Evolutionary conservation across 2,888 invertebrate genomes (phyloP).

Genomic region (Furcula furcula): DNA sequence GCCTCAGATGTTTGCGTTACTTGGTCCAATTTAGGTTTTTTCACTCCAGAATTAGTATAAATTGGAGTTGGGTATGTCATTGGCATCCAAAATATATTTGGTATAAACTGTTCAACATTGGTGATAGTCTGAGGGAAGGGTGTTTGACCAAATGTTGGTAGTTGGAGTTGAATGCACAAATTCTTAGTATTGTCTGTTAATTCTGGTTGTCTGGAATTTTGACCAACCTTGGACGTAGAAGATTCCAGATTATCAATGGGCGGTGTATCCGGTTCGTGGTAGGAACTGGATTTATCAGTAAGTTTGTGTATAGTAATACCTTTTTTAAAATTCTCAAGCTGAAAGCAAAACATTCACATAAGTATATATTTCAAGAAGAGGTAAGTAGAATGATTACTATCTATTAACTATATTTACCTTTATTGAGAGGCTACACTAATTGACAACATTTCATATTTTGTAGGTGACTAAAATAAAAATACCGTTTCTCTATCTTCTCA

Average conservation of each 20-base stretch:
- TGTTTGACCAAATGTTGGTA: slow-evolving; percentile 35
- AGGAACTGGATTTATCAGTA: slow-evolving; percentile 27
- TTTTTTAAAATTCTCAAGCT: no score
- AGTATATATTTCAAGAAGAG: no score
- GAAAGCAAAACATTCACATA: no score
- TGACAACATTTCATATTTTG: no score
- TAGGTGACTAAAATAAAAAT: no score
- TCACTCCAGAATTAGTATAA: slow-evolving; percentile 4
- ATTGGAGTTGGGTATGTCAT: slow-evolving; percentile 27
- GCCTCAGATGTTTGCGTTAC: slow-evolving; percentile 10
- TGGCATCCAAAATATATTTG: slow-evolving; percentile 34
- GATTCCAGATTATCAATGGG: slow-evolving; percentile 17
- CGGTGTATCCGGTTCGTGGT: slow-evolving; percentile 42
- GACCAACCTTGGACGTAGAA: not conserved
- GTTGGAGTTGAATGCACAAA: not conserved
- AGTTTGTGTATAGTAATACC: slow-evolving; percentile 17
- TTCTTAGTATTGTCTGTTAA: not conserved
- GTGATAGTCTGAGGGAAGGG: slow-evolving; percentile 33
- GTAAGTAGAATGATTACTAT: no score
- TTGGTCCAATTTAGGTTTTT: slow-evolving; percentile 9
- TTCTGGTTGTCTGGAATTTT: slow-evolving; percentile 2
- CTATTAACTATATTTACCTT: no score
- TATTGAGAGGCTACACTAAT: no score
- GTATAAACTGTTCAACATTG: slow-evolving; percentile 10
- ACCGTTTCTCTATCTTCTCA: no score